Percentiles rank a stretch among this genome's conserved stretches.
Conservation (phyloP, 2,888 invertebrate genomes). For the Pachymerium ferrugineum region DNA sequence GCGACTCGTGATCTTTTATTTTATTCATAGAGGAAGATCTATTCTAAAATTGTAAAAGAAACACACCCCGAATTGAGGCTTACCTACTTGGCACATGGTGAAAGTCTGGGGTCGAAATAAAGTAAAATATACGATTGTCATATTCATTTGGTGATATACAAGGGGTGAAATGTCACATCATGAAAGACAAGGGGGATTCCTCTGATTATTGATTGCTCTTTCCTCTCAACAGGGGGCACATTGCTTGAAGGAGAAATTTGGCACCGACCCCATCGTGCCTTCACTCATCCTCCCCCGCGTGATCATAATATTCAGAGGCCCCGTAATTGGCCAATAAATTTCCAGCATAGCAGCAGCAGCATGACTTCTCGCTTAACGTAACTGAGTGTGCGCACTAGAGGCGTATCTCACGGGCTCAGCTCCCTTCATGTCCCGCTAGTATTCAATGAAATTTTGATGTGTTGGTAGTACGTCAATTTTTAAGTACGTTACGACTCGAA, state of each 20-base stretch:
- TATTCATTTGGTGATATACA: slow-evolving; percentile 24
- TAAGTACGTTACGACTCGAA: background rate
- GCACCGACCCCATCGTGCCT: slow-evolving; percentile 22
- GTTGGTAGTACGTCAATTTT: slow-evolving; percentile 2
- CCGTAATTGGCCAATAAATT: slow-evolving; percentile 27
- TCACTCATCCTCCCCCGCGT: slow-evolving; percentile 27
- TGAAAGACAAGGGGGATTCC: background rate
- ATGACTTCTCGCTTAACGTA: slow-evolving; percentile 27
- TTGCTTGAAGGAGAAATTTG: slow-evolving; percentile 24
- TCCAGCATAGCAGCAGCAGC: slow-evolving; percentile 18
- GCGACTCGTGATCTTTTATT: slow-evolving; percentile 6
- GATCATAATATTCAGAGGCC: slow-evolving; percentile 24
- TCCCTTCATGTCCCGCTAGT: background rate
- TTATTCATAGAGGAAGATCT: slow-evolving; percentile 9
- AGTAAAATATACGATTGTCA: slow-evolving; percentile 24
- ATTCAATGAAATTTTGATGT: slow-evolving; percentile 13
- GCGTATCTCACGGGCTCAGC: slow-evolving; percentile 16
- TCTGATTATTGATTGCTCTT: slow-evolving; percentile 23
- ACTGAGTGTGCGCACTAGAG: slow-evolving; percentile 24
- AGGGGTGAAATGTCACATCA: slow-evolving; percentile 24
- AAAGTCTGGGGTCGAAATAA: background rate
- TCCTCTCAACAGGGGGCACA: slow-evolving; percentile 23
- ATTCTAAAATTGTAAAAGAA: slow-evolving; percentile 21
- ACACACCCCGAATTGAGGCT: background rate
- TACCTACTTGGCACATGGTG: background rate